Evolutionary conservation across 2,797 vertebrate species (phyloP), one percentile per base, ranked within the genome.

Genomic region (Halcyon leucocephala): DNA sequence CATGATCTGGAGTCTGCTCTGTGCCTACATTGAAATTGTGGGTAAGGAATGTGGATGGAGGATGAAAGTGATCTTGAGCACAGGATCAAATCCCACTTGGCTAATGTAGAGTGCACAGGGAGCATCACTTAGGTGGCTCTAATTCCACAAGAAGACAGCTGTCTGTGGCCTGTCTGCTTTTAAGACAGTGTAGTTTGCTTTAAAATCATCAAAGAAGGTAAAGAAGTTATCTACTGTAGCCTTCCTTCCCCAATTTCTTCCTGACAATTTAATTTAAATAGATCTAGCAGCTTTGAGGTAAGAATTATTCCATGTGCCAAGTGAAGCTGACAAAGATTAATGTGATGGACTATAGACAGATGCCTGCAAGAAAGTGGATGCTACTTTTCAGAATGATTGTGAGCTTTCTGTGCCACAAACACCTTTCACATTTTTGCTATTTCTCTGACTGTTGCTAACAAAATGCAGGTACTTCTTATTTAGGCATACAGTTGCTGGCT

Each of bases 251-350:
- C 14, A 55, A 52, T 95, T 95, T 92, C 14, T 73, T 87, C 46
- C 65, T 54, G 22, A 86, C 15, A 96, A 85, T 90, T 96, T 94
- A 70, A 90, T 92, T 94, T 95, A 94, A 94, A 87, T 89, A 92
- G 60, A 91, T 89, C 74, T 87, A 85, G 26, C 57, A 66, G 44
- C 69, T 92, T 83, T 3, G 12, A 93, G 77, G 57, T 11, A 64
- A 57, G 73, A 89, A 91, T 86, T 87, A 91, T 94, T 95, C 58
- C 49, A 64, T 25, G 14, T 62, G 22, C 26, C 48, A 72, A 86
- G 21, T 58, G 37, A 54, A 67, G 64, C 26, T 92, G 86, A 79
- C 20, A n/a, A 81, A 95, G 67, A 37, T 57, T 91, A 82, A 39
- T 79, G 61, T 49, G 60, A 95, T 33, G 60, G 49, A 87, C 51